Evolutionary conservation across 1,140 invertebrate species (phyloP), one percentile per base, ranked within the genome.

Genomic region (Piezodorus guildinii): DNA sequence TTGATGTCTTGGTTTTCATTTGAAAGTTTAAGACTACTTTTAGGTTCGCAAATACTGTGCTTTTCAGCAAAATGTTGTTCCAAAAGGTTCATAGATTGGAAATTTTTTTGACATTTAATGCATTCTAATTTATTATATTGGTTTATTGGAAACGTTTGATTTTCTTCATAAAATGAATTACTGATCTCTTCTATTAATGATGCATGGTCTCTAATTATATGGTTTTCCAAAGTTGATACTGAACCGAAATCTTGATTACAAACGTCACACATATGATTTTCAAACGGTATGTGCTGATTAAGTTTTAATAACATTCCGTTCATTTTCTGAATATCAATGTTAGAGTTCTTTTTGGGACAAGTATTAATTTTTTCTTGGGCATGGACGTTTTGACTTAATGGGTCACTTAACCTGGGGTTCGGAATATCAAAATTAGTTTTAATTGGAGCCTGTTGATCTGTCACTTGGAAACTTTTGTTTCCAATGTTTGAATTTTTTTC

Each of bases 291-390:
- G 34, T 87, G 74, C 62, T 85, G 85, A 71, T 93, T 94, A 56
- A 94, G 73, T 74, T 94, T 91, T 58, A 90, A 80, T 67, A 95
- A 88, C 91, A 94, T 94, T 0, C 88, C 88, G 73, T 95, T 91
- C 19, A 94, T 75, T 72, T 93, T 92, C 68, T 91, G 85, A 6
- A 94, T 75, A 69, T 92, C 90, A 71, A 56, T n/a, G 23, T 15
- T 25, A 4, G 52, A 25, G 52, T 56, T 56, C 23, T 56, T 56
- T 25, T 56, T 56, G 3, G 17, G 21, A 56, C 52, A 23, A 10
- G 1, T 39, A 4, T 16, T 23, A 1, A 15, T 56, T 21, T 56
- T 21, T 56, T 56, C 52, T 27, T 56, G 52, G 2, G 17, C 1
- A 21, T 25, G 17, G 15, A 56, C 15, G 23, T 25, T 23, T 9